A percentile compares a stretch with the other conserved stretches of the same genome.
Evolutionary conservation across 2,888 invertebrate species (phyloP).

Genomic region (Melieria crassipennis): DNA sequence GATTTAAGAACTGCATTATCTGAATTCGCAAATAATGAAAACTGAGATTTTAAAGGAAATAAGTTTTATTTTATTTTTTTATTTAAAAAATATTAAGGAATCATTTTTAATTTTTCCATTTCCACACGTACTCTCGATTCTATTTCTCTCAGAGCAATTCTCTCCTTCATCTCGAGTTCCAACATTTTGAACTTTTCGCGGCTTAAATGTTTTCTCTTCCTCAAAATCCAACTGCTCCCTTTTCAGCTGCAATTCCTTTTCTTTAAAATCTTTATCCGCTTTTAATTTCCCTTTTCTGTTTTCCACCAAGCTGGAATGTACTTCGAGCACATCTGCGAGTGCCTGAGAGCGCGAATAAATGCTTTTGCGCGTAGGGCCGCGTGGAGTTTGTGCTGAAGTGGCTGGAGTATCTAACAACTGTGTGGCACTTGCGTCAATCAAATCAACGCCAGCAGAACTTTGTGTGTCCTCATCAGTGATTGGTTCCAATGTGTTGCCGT

Average conservation of each 20-base stretch:
- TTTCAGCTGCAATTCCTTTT: neutral
- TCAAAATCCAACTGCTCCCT: conserved; percentile 6
- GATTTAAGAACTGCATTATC: neutral
- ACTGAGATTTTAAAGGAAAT: neutral
- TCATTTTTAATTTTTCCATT: too few relatives aligned
- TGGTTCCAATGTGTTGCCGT: neutral
- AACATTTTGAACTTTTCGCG: too few relatives aligned
- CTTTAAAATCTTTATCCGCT: neutral
- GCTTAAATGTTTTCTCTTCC: neutral
- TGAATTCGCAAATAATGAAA: neutral
- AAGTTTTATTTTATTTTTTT: too few relatives aligned
- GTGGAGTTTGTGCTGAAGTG: conserved; percentile 5
- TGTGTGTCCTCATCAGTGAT: too few relatives aligned
- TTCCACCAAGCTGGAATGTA: conserved; percentile 14
- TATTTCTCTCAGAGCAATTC: too few relatives aligned
- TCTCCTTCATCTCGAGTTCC: too few relatives aligned
- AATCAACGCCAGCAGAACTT: neutral
- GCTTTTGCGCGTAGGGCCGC: neutral
- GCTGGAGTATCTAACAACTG: neutral
- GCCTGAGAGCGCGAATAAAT: conserved; percentile 12
- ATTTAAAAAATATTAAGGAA: too few relatives aligned
- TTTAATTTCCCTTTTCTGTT: conserved; percentile 2
- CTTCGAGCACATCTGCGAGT: conserved; percentile 16
- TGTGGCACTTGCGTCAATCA: neutral
- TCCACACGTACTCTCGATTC: too few relatives aligned